Conservation (phyloP, 2,113 vertebrate species). For the Manacus vitellinus region DNA sequence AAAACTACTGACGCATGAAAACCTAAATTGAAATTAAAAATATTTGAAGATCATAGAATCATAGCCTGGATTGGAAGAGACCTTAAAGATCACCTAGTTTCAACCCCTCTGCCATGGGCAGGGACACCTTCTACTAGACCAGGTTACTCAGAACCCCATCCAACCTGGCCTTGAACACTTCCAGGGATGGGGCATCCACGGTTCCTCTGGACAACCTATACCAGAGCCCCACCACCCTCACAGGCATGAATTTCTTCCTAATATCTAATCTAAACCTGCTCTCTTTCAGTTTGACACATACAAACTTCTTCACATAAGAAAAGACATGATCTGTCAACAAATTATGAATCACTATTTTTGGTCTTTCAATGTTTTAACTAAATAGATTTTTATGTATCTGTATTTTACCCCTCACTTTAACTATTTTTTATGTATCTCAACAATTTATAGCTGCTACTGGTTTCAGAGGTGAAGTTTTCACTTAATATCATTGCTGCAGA, state of each 20-base stretch:
- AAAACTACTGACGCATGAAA: neutral
- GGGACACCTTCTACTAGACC: neutral
- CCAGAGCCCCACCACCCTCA: neutral
- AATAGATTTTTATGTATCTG: neutral
- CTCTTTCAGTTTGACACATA: neutral
- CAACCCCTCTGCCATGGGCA: neutral
- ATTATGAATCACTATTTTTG: neutral
- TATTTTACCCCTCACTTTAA: fast-evolving
- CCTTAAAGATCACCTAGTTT: neutral
- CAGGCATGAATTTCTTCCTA: neutral
- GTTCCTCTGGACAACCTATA: neutral
- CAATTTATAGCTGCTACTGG: neutral
- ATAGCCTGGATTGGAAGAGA: neutral
- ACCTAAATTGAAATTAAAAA: neutral
- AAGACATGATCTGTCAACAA: neutral
- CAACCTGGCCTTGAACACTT: neutral
- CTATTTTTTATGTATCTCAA: neutral
- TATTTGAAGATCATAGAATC: neutral
- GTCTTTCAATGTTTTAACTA: neutral
- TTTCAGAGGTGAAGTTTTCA: neutral
- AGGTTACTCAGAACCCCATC: neutral
- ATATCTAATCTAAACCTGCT: neutral
- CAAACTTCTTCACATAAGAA: neutral
- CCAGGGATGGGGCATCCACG: neutral
- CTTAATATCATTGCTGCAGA: neutral